Evolutionary conservation across 2,113 vertebrate genomes (phyloP).

Genomic region (Caranx melampygus): DNA sequence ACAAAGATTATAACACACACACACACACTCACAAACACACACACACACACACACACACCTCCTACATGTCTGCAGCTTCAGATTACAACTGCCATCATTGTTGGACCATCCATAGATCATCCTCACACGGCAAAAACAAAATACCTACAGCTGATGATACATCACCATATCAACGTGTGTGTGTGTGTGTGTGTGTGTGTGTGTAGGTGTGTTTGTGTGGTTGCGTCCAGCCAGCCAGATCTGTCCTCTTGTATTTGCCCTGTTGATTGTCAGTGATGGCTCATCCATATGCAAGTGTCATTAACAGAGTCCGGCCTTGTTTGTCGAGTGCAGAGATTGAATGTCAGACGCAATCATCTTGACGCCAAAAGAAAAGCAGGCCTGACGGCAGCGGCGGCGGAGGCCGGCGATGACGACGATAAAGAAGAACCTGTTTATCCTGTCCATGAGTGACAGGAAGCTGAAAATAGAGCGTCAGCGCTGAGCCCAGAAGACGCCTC

Average conservation of each 20-base stretch:
- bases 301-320: conserved; percentile 66
- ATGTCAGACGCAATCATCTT: conserved; percentile 71
- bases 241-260: conserved; percentile 12
- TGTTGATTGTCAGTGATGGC: conserved; percentile 43
- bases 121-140: background rate
- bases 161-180: background rate
- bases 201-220: background rate
- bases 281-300: conserved; percentile 76
- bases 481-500: background rate
- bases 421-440: background rate
- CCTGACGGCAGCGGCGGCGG: background rate
- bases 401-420: conserved; percentile 15
- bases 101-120: conserved; percentile 1
- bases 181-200: background rate
- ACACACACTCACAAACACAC: background rate
- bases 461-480: conserved; percentile 19
- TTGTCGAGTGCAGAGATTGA: conserved; percentile 71
- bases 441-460: background rate
- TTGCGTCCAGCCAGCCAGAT: background rate
- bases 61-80: conserved; percentile 3
- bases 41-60: background rate
- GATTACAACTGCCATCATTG: conserved; percentile 3
- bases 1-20: conserved; percentile 18
- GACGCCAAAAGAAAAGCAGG: conserved; percentile 37
- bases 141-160: background rate